phyloP scores from a whole-genome alignment of 2,113 vertebrate genomes.

The Cryptomyrus ogoouensis region DNA sequence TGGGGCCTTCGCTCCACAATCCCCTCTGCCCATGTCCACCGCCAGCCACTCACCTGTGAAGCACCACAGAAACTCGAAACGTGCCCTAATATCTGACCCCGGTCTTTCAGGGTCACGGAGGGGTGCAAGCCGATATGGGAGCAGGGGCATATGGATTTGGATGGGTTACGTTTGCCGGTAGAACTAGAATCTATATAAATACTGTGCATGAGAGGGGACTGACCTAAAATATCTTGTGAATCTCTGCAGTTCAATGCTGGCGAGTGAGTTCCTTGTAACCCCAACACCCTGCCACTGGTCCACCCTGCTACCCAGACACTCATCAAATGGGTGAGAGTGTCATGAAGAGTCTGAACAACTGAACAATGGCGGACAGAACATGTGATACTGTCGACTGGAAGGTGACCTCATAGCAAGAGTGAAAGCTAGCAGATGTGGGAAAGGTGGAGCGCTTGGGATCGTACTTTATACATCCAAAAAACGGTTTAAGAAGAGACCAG shows the following conservation, averaged over 20 bases:
- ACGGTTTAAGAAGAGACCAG: neutral
- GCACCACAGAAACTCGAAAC: constrained; percentile 17
- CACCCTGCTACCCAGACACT: neutral
- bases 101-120: neutral
- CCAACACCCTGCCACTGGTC: neutral
- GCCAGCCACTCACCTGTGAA: constrained; percentile 15
- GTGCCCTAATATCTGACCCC: constrained; percentile 17
- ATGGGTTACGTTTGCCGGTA: neutral
- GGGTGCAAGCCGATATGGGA: neutral
- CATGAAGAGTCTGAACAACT: neutral
- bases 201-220: neutral
- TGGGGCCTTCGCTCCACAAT: neutral
- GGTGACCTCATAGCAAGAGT: neutral
- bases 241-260: neutral
- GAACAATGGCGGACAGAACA: neutral
- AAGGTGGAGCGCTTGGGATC: neutral
- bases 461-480: neutral
- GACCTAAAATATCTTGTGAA: neutral
- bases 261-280: neutral
- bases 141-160: constrained; percentile 9
- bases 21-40: neutral
- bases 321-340: neutral
- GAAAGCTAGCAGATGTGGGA: neutral
- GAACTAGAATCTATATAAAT: neutral
- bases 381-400: neutral